Percentiles rank a stretch among this genome's conserved stretches.
phyloP scores from a whole-genome alignment of 2,113 vertebrate genomes.

The Rhodinocichla rosea region DNA sequence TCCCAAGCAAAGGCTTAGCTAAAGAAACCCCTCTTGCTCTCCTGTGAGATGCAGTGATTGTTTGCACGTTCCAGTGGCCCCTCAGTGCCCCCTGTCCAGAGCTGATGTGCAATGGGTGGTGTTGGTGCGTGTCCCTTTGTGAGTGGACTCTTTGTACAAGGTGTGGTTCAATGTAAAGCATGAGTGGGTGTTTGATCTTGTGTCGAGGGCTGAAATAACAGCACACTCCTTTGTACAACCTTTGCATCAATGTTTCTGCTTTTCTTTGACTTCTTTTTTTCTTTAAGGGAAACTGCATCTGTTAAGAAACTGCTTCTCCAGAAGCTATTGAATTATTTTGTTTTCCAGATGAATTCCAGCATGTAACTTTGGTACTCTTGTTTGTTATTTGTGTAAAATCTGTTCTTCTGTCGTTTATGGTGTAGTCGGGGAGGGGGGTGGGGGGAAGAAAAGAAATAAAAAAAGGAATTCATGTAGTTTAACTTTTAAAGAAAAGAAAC shows the following conservation, averaged over 20 bases:
- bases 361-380: conserved; percentile 82
- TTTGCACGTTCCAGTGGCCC: not conserved
- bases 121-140: conserved; percentile 54
- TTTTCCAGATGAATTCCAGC: conserved; percentile 76
- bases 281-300: conserved; percentile 59
- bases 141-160: conserved; percentile 49
- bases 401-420: conserved; percentile 79
- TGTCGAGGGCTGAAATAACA: conserved; percentile 51
- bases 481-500: conserved; percentile 68
- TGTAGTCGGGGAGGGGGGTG: conserved; percentile 62
- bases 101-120: conserved; percentile 41
- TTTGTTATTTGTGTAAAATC: conserved; percentile 80
- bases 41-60: not conserved
- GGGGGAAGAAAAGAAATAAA: not conserved
- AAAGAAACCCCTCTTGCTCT: not conserved
- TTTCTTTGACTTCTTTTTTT: conserved; percentile 53
- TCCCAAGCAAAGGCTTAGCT: not conserved
- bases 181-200: conserved; percentile 47
- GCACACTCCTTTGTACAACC: conserved; percentile 56
- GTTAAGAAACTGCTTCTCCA: conserved; percentile 60
- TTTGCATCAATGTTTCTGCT: conserved; percentile 40
- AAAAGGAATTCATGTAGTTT: conserved; percentile 75
- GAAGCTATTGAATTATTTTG: conserved; percentile 41
- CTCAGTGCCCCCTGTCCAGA: not conserved
- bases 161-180: conserved; percentile 54